Conservation (phyloP, 1,140 invertebrate genomes). For the Melitaea cinxia region DNA sequence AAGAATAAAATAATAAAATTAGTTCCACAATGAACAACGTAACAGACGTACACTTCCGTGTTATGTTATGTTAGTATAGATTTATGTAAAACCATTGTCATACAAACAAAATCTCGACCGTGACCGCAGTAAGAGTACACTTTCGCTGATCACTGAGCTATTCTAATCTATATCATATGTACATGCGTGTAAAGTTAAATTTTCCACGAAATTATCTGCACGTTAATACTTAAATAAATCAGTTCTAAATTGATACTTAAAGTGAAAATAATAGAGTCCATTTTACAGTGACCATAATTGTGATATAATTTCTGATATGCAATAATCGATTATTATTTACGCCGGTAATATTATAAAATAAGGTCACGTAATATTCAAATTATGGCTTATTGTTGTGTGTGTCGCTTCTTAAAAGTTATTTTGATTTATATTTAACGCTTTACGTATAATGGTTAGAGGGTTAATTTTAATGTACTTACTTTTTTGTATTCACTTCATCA, state of each 20-base stretch:
- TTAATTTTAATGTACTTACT: no score
- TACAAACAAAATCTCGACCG: constrained; percentile 40
- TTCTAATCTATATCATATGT: constrained; percentile 33
- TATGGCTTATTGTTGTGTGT: not conserved
- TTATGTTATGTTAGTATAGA: not conserved
- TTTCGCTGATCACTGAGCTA: constrained; percentile 37
- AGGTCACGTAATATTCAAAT: constrained; percentile 23
- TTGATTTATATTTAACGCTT: not conserved
- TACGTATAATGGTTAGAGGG: no score
- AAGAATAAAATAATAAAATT: not conserved
- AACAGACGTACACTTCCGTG: not conserved
- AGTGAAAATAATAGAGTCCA: not conserved
- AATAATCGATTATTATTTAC: constrained; percentile 14
- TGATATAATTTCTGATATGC: constrained; percentile 15
- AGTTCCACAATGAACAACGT: not conserved
- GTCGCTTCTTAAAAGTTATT: not conserved
- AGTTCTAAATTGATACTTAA: constrained; percentile 6
- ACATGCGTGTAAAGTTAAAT: constrained; percentile 11
- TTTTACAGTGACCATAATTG: not conserved
- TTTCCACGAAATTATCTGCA: constrained; percentile 3
- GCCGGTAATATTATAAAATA: constrained; percentile 5
- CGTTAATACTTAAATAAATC: not conserved
- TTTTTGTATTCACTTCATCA: no score
- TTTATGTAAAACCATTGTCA: constrained; percentile 34
- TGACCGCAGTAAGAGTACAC: constrained; percentile 49